Conservation (phyloP, 2,797 vertebrate genomes). For the Myripristis murdjan region DNA sequence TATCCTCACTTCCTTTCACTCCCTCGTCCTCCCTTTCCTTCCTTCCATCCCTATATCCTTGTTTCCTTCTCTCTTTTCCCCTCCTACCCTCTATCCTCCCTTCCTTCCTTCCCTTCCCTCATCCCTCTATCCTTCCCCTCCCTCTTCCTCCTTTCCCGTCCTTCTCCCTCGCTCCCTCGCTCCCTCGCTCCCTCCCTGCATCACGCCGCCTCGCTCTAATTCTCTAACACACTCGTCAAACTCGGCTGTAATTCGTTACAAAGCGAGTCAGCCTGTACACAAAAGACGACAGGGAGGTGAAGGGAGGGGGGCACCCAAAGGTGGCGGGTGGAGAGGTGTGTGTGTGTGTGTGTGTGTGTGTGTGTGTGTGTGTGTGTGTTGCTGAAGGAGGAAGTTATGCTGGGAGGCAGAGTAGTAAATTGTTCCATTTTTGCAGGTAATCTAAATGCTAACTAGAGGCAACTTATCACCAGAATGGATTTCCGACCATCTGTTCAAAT, state of each 20-base stretch:
- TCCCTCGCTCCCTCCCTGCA: no score
- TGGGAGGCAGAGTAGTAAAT: constrained; percentile 99
- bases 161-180: no score
- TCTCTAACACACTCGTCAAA: constrained; percentile 73
- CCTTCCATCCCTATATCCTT: no score
- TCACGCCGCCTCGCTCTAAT: no score
- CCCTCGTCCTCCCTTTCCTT: no score
- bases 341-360: constrained; percentile 17
- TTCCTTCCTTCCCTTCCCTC: neutral
- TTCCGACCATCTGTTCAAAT: constrained; percentile 99
- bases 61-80: no score
- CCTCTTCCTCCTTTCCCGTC: no score
- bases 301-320: constrained; percentile 42
- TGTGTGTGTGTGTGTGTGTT: no score
- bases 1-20: no score
- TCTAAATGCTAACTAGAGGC: constrained; percentile 99
- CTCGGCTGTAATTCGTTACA: constrained; percentile 60
- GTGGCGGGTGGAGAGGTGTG: constrained; percentile 45
- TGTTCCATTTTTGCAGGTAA: constrained; percentile 99
- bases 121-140: no score
- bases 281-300: constrained; percentile 57
- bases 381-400: constrained; percentile 91
- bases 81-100: no score
- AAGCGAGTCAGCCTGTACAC: constrained; percentile 51
- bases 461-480: constrained; percentile 99